A percentile compares a stretch with the other conserved stretches of the same genome.
Conservation (phyloP, 2,113 vertebrate species). For the Pandion haliaetus region DNA sequence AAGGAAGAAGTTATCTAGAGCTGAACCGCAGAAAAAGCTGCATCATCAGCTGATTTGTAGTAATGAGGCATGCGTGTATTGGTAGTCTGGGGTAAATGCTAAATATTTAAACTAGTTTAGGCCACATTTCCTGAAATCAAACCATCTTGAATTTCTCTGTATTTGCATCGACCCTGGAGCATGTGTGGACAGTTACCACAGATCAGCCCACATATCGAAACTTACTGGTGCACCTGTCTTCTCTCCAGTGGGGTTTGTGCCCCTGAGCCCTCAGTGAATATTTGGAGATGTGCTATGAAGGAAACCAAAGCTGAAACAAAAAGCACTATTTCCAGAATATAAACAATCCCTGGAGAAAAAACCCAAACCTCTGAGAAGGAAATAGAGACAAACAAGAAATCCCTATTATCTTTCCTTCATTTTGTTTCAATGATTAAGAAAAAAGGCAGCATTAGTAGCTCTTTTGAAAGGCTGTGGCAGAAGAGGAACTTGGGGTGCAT, state of each 20-base stretch:
- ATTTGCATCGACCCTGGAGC: neutral
- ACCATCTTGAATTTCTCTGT: neutral
- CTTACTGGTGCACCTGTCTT: neutral
- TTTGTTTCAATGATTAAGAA: neutral
- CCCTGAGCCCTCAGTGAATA: neutral
- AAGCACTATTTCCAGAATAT: neutral
- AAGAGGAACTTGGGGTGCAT: neutral
- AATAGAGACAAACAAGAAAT: neutral
- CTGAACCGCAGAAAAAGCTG: neutral
- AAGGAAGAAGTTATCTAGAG: neutral
- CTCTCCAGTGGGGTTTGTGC: neutral
- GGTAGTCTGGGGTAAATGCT: neutral
- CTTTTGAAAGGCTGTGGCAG: neutral
- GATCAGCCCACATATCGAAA: neutral
- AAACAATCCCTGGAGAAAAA: neutral
- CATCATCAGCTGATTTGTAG: neutral
- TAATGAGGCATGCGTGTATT: neutral
- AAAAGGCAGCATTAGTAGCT: neutral
- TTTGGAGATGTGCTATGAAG: neutral
- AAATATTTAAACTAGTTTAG: neutral
- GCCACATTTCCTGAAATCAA: neutral
- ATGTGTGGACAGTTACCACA: neutral
- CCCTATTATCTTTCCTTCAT: neutral
- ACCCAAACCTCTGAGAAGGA: neutral
- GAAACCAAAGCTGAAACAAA: neutral